A percentile compares a stretch with the other conserved stretches of the same genome.
These are phyloP conservation scores for Vulpes ferrilata DNA, from an alignment of 2,113 vertebrate species.

Conservation along the genomic window DNA sequence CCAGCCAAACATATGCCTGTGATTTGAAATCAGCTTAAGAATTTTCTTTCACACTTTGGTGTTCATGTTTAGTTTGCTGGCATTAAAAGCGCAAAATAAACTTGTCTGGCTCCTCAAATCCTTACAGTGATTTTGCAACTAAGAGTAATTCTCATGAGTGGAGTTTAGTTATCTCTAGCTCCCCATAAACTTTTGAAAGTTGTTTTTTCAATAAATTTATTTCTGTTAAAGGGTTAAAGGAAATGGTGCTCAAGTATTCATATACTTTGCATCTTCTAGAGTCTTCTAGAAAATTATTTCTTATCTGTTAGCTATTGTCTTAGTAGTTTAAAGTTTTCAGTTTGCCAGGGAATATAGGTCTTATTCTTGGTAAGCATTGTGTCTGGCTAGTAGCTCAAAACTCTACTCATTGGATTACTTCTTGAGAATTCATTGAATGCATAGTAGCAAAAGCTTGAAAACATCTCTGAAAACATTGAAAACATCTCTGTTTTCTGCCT, in stretches of 20 bases:
- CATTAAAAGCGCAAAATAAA: conserved; percentile 64
- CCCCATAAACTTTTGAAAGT: not conserved
- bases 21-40: conserved; percentile 74
- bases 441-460: not conserved
- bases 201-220: conserved; percentile 62
- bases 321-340: not conserved
- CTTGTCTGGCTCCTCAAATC: conserved; percentile 44
- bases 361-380: not conserved
- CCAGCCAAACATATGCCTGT: conserved; percentile 72
- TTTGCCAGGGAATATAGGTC: not conserved
- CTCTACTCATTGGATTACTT: not conserved
- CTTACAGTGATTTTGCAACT: conserved; percentile 66
- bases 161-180: conserved; percentile 61
- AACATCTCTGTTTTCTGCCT: not conserved
- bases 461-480: not conserved
- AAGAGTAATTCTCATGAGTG: conserved; percentile 62
- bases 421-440: conserved; percentile 28
- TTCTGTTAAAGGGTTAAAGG: conserved; percentile 58
- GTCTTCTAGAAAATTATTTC: conserved; percentile 45
- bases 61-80: conserved; percentile 67
- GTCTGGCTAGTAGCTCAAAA: conserved; percentile 30
- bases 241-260: conserved; percentile 58
- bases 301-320: conserved; percentile 29
- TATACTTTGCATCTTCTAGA: conserved; percentile 7
- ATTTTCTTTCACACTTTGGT: conserved; percentile 72